Percentiles rank a stretch among this genome's conserved stretches.
These are phyloP conservation scores for Bellardia bayeri DNA, from an alignment of 2,888 invertebrate species.

Conservation along the genomic window DNA sequence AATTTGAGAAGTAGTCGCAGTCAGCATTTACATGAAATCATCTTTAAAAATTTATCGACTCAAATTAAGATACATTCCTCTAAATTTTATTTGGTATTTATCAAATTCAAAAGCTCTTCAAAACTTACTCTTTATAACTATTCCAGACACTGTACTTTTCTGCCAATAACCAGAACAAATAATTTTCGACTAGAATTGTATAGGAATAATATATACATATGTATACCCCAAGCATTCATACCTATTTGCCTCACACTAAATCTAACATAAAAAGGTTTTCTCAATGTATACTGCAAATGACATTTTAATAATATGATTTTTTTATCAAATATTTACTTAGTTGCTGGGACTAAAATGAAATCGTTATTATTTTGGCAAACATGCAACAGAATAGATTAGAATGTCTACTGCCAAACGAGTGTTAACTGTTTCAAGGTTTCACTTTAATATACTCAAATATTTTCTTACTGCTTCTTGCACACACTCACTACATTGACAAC, in stretches of 20 bases:
- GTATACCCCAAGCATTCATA: no score
- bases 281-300: conserved; percentile 72
- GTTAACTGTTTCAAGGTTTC: conserved; percentile 3
- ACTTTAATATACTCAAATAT: not conserved
- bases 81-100: no score
- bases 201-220: not conserved
- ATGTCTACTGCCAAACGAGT: not conserved
- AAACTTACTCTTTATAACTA: not conserved
- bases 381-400: not conserved
- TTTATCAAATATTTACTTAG: conserved; percentile 66
- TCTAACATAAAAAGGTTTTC: conserved; percentile 17
- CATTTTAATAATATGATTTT: conserved; percentile 75
- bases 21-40: no score
- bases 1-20: no score
- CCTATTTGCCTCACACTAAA: conserved; percentile 49
- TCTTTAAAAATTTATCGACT: no score
- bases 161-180: conserved; percentile 3
- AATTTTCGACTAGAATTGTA: not conserved
- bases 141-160: not conserved
- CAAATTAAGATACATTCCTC: no score
- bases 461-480: not conserved
- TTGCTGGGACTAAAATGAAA: not conserved
- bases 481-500: not conserved
- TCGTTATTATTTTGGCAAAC: conserved; percentile 3
- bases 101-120: no score